These are phyloP conservation scores for Rhagoletis zephyria DNA, from an alignment of 1,140 invertebrate species.

Conservation along the genomic window DNA sequence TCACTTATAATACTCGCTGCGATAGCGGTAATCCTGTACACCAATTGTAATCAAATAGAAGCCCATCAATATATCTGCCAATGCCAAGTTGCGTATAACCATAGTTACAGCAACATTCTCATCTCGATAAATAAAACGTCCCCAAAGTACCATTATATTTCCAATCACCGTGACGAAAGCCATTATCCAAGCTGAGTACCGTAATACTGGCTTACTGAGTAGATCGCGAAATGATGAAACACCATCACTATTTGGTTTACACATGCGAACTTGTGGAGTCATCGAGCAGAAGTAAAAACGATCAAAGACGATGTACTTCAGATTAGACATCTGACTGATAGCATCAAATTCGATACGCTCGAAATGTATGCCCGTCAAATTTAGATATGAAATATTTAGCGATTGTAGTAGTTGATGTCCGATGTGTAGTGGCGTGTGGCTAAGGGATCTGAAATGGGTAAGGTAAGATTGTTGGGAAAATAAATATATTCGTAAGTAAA, in stretches of 20 bases:
- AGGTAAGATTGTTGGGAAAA: not conserved
- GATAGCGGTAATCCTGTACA: slow-evolving; percentile 78
- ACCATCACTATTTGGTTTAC: slow-evolving; percentile 81
- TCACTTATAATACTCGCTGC: slow-evolving; percentile 78
- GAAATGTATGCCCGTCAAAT: slow-evolving; percentile 77
- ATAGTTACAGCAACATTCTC: slow-evolving; percentile 78
- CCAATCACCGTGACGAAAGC: slow-evolving; percentile 79
- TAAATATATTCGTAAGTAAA: not conserved
- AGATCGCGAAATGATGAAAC: slow-evolving; percentile 81
- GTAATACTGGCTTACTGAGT: slow-evolving; percentile 78
- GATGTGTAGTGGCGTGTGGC: slow-evolving; percentile 65
- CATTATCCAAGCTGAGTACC: slow-evolving; percentile 83
- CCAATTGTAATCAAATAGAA: slow-evolving; percentile 84
- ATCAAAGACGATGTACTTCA: slow-evolving; percentile 80
- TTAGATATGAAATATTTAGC: slow-evolving; percentile 69
- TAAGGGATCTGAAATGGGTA: slow-evolving; percentile 62
- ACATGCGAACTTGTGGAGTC: slow-evolving; percentile 78
- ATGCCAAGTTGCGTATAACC: slow-evolving; percentile 82
- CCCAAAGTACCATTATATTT: slow-evolving; percentile 81
- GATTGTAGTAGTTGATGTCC: slow-evolving; percentile 60
- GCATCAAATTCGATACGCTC: slow-evolving; percentile 75
- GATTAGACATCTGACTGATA: slow-evolving; percentile 74
- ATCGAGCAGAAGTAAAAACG: slow-evolving; percentile 82
- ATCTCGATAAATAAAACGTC: slow-evolving; percentile 78
- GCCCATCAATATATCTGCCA: slow-evolving; percentile 87